Conservation (phyloP, 2,888 invertebrate species). For the Malthinus seriepunctatus region DNA sequence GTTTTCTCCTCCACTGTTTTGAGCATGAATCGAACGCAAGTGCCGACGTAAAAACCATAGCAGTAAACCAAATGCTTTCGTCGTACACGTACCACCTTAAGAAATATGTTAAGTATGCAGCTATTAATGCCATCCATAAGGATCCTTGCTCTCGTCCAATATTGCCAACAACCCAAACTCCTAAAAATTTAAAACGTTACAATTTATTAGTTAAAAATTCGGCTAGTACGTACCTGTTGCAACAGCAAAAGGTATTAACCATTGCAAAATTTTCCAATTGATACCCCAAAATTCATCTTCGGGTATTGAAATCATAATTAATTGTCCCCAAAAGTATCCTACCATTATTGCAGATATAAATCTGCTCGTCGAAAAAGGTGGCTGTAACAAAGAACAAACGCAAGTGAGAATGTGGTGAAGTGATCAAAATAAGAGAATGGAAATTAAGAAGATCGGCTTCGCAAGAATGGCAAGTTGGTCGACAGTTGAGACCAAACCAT, state of each 20-base stretch:
- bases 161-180: conserved; percentile 89
- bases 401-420: conserved; percentile 22
- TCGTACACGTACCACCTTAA: conserved; percentile 74
- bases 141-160: conserved; percentile 81
- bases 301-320: conserved; percentile 77
- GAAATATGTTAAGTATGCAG: conserved; percentile 69
- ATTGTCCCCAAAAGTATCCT: conserved; percentile 79
- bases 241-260: conserved; percentile 71
- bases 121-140: conserved; percentile 69
- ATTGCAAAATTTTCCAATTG: conserved; percentile 71
- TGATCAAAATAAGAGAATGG: too few relatives aligned
- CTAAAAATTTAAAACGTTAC: conserved; percentile 55
- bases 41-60: conserved; percentile 68
- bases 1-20: conserved; percentile 77
- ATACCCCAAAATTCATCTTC: conserved; percentile 71
- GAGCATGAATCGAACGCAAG: conserved; percentile 75
- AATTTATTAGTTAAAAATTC: neutral
- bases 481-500: too few relatives aligned
- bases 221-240: conserved; percentile 65
- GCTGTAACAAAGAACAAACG: conserved; percentile 62
- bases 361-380: conserved; percentile 79
- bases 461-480: too few relatives aligned
- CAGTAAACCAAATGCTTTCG: conserved; percentile 70
- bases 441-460: too few relatives aligned
- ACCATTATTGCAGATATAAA: conserved; percentile 78